These are phyloP conservation scores for Dunckerocampus dactyliophorus DNA, from an alignment of 2,113 vertebrate genomes.

Conservation along the genomic window DNA sequence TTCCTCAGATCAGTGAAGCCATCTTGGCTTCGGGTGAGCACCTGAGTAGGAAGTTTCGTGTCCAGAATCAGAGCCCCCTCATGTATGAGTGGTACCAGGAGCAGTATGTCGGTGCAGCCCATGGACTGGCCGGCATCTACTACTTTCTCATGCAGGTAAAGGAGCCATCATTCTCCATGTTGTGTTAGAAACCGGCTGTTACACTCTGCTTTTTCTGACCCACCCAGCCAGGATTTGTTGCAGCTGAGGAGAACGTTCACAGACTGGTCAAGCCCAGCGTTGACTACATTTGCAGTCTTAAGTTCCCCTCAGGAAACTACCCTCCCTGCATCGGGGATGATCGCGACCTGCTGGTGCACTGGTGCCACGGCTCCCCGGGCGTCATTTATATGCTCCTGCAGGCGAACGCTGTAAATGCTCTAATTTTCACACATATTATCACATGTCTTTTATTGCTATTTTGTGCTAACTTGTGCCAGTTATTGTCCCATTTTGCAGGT, in stretches of 20 bases:
- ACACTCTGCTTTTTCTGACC: neutral
- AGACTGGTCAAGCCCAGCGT: conserved; percentile 86
- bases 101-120: conserved; percentile 91
- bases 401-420: conserved; percentile 82
- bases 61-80: conserved; percentile 82
- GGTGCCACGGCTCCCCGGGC: conserved; percentile 93
- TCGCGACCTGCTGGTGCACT: conserved; percentile 90
- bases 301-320: conserved; percentile 88
- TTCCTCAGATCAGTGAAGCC: conserved; percentile 79
- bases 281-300: conserved; percentile 85
- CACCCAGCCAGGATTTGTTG: conserved; percentile 68
- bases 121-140: conserved; percentile 93
- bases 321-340: conserved; percentile 84
- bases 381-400: conserved; percentile 93
- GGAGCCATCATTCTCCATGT: neutral
- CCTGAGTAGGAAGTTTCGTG: conserved; percentile 78
- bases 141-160: conserved; percentile 94
- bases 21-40: conserved; percentile 84
- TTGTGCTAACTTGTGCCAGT: neutral
- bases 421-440: neutral
- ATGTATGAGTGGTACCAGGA: conserved; percentile 98
- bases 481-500: conserved; percentile 59
- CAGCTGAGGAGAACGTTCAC: conserved; percentile 71
- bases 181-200: neutral
- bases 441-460: neutral